These are phyloP conservation scores for Yponomeuta cagnagella DNA, from an alignment of 2,888 invertebrate species.

Conservation along the genomic window DNA sequence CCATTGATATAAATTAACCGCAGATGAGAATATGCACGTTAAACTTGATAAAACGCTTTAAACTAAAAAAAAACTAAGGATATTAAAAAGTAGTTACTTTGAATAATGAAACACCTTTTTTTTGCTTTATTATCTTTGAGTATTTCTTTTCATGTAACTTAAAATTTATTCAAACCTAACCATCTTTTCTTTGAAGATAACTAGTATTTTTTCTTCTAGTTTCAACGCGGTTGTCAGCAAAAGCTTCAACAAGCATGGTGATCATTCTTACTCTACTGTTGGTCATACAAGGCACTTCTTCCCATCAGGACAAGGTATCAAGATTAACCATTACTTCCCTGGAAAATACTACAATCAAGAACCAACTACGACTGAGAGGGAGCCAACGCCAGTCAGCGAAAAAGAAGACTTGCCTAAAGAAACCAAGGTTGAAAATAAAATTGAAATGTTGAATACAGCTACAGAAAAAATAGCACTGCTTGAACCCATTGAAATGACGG, in stretches of 20 bases:
- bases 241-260: constrained; percentile 51
- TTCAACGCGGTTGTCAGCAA: constrained; percentile 77
- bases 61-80: too few species aligned
- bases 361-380: constrained; percentile 21
- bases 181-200: neutral
- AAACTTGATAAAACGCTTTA: too few species aligned
- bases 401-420: constrained; percentile 25
- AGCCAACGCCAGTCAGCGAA: constrained; percentile 38
- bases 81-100: too few species aligned
- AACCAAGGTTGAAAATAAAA: constrained; percentile 19
- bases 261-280: constrained; percentile 50
- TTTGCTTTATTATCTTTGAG: too few species aligned
- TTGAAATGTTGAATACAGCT: constrained; percentile 27
- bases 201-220: constrained; percentile 35
- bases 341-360: constrained; percentile 35
- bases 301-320: constrained; percentile 50
- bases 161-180: too few species aligned
- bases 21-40: too few species aligned
- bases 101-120: too few species aligned
- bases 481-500: constrained; percentile 28
- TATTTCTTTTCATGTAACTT: too few species aligned
- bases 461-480: constrained; percentile 30
- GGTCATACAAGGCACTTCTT: constrained; percentile 54
- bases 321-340: constrained; percentile 61
- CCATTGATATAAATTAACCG: too few species aligned